Percentiles rank a stretch among this genome's conserved stretches.
phyloP scores from a whole-genome alignment of 2,888 invertebrate species.

The Altica lythri region DNA sequence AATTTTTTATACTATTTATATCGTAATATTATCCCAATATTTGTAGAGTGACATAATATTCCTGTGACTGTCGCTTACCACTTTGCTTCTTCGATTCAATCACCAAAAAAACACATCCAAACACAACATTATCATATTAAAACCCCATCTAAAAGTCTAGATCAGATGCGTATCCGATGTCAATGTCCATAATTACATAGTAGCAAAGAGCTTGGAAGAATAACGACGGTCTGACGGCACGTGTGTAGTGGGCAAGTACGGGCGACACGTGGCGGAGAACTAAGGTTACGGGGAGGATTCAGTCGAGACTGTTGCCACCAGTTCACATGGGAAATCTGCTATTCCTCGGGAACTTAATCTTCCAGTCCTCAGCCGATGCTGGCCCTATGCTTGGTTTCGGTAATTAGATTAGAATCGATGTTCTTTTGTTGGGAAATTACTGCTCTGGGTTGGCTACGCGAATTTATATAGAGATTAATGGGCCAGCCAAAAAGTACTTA shows the following conservation, averaged over 20 bases:
- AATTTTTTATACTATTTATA: no score
- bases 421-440: slow-evolving; percentile 33
- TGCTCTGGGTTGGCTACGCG: slow-evolving; percentile 5
- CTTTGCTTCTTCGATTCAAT: slow-evolving; percentile 18
- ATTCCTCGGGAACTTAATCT: slow-evolving; percentile 16
- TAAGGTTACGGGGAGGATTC: slow-evolving; percentile 40
- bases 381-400: slow-evolving; percentile 23
- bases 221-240: slow-evolving; percentile 40
- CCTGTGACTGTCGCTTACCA: slow-evolving; percentile 32
- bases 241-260: slow-evolving; percentile 34
- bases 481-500: no score
- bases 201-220: slow-evolving; percentile 32
- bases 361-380: slow-evolving; percentile 17
- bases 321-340: slow-evolving; percentile 33
- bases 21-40: slow-evolving; percentile 8
- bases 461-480: no score
- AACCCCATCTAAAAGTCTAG: slow-evolving; percentile 34
- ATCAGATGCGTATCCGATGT: slow-evolving; percentile 36
- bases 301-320: slow-evolving; percentile 26
- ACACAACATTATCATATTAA: slow-evolving; percentile 39
- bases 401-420: slow-evolving; percentile 38
- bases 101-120: slow-evolving; percentile 26
- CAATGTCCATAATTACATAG: slow-evolving; percentile 37
- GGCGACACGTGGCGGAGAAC: slow-evolving; percentile 39
- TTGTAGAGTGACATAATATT: slow-evolving; percentile 26